Base-by-base conservation (phyloP, 2,888 invertebrate genomes). In the Tetanocera ferruginea region DNA sequence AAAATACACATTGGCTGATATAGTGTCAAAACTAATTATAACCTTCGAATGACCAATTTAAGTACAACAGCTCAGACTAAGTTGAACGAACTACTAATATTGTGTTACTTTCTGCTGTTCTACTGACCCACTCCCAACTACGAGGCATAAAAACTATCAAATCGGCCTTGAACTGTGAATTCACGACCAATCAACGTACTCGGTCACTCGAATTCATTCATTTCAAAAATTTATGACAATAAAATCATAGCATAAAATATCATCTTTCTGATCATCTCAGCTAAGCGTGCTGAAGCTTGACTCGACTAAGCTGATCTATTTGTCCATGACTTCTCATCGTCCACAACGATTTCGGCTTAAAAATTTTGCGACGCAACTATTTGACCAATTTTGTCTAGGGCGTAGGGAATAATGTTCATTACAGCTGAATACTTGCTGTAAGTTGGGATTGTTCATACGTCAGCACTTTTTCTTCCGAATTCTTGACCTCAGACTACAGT, bases 401-500 rank as follows among this genome's bases (percentile, higher is more conserved):
- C 17, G 60, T 11, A 5, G n/a, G n/a, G n/a, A n/a, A n/a, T n/a
- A n/a, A n/a, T n/a, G n/a, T n/a, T n/a, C n/a, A n/a, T n/a, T n/a
- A n/a, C n/a, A n/a, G n/a, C n/a, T n/a, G n/a, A n/a, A n/a, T n/a
- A 51, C 19, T 49, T 25, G 23, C 43, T 43, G 11, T 1, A 11
- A 14, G 2, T 43, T 11, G 37, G 23, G 51, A 25, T 23, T 17
- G 51, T 23, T 23, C 43, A 69, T 69, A 51, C 51, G 49, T 31
- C 23, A 25, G n/a, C 28, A 49, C 5, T 25, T 49, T 37, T 19
- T 73, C 62, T 86, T 86, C 86, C 86, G 86, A 86, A 86, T 85
- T 86, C 86, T 86, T 86, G 86, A 86, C 86, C 86, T 86, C 84
- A 86, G 86, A 82, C 85, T 85, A 85, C 82, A 85, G 67, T 70